These are phyloP conservation scores for Urosaurus nigricauda DNA, from an alignment of 2,797 vertebrate genomes.

Conservation along the genomic window DNA sequence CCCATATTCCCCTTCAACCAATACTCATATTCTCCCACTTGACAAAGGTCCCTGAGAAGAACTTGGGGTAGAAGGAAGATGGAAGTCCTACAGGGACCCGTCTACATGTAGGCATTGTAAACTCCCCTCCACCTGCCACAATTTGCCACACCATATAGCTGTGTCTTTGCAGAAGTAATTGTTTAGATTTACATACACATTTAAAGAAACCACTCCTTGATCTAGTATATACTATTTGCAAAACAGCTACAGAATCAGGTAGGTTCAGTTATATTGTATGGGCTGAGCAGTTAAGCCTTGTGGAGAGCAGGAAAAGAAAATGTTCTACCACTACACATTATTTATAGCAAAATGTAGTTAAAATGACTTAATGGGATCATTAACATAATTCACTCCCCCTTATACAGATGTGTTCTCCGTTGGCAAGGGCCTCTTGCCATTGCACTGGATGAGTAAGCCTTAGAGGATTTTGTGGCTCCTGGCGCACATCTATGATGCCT, in stretches of 20 bases:
- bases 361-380: background rate
- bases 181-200: background rate
- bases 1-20: background rate
- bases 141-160: background rate
- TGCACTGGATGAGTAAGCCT: background rate
- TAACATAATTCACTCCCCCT: background rate
- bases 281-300: background rate
- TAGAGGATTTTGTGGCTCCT: background rate
- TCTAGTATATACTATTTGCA: background rate
- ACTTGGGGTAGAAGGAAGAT: background rate
- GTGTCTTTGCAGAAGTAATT: background rate
- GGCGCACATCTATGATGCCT: background rate
- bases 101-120: background rate
- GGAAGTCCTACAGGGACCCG: background rate
- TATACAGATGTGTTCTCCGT: background rate
- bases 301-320: background rate
- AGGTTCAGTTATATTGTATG: background rate
- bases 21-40: too few species aligned
- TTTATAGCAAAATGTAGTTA: background rate
- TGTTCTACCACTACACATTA: background rate
- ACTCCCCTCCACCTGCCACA: background rate
- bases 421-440: background rate
- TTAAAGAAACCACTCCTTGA: background rate
- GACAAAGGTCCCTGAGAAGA: background rate
- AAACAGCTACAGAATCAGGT: background rate